phyloP scores from a whole-genome alignment of 2,113 vertebrate species.

The Pterocles burchelli region DNA sequence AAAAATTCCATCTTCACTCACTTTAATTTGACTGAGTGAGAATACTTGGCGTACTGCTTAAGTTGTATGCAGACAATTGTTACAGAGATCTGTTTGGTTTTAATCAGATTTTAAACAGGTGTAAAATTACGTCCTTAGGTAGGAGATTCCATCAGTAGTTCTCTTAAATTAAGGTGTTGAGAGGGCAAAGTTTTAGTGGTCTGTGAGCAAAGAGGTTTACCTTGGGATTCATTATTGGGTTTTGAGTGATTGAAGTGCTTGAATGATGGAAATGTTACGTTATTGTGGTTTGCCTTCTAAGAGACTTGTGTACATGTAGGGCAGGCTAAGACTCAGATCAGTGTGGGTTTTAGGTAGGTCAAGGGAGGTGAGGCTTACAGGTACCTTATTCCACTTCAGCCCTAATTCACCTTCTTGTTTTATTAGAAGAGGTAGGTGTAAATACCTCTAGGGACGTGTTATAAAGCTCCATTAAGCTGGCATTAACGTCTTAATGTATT shows the following conservation, averaged over 20 bases:
- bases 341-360: background rate
- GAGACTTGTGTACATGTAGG: background rate
- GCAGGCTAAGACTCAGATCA: background rate
- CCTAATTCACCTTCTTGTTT: constrained; percentile 19
- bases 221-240: background rate
- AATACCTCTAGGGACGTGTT: constrained; percentile 43
- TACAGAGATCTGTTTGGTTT: background rate
- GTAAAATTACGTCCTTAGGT: background rate
- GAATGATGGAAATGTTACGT: background rate
- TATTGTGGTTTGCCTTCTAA: background rate
- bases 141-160: background rate
- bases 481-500: constrained; percentile 38
- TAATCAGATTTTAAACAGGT: background rate
- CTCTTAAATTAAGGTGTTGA: background rate
- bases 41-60: background rate
- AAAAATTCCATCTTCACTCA: background rate
- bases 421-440: constrained; percentile 35
- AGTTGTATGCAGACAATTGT: background rate
- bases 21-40: background rate
- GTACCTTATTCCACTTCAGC: constrained; percentile 14
- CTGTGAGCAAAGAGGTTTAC: background rate
- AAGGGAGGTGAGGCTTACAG: background rate
- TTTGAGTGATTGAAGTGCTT: background rate
- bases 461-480: constrained; percentile 61
- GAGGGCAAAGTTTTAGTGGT: background rate